Conservation (phyloP, 2,797 vertebrate genomes). For the Strix occidentalis region DNA sequence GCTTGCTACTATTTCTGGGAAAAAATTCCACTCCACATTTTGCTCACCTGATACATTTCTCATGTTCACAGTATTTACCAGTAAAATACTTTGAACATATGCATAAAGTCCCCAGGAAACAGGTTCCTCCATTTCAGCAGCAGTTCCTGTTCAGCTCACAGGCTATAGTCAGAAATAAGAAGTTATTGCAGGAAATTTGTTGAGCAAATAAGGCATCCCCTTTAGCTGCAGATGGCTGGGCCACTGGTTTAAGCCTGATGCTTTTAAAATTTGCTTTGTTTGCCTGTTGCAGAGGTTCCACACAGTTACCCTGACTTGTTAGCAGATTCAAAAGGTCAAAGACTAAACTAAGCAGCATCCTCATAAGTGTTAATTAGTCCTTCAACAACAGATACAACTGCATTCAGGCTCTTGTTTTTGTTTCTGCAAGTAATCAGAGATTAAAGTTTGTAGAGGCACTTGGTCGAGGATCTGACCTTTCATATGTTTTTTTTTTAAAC, state of each 20-base stretch:
- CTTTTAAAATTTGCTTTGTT: not conserved
- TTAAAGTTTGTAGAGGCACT: not conserved
- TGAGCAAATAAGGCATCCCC: not conserved
- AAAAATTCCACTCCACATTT: not conserved
- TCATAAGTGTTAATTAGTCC: conserved; percentile 26
- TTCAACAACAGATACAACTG: not conserved
- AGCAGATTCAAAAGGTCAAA: not conserved
- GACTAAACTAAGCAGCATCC: conserved; percentile 5
- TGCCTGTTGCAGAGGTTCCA: not conserved
- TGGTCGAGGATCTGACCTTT: not conserved
- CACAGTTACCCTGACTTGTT: not conserved
- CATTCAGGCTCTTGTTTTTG: conserved; percentile 8
- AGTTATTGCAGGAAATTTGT: not conserved
- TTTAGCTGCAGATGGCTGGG: not conserved
- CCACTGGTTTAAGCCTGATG: not conserved
- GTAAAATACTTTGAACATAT: conserved; percentile 76
- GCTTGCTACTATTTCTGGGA: not conserved
- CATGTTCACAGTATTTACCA: conserved; percentile 76
- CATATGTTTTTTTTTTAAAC: not conserved
- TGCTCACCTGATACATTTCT: conserved; percentile 70
- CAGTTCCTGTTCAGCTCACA: conserved; percentile 76
- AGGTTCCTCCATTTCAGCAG: conserved; percentile 80
- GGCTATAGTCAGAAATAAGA: conserved; percentile 28
- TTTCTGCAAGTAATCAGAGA: not conserved
- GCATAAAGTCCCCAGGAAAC: conserved; percentile 81